Conservation (phyloP, 2,888 invertebrate genomes). For the Apamea anceps region DNA sequence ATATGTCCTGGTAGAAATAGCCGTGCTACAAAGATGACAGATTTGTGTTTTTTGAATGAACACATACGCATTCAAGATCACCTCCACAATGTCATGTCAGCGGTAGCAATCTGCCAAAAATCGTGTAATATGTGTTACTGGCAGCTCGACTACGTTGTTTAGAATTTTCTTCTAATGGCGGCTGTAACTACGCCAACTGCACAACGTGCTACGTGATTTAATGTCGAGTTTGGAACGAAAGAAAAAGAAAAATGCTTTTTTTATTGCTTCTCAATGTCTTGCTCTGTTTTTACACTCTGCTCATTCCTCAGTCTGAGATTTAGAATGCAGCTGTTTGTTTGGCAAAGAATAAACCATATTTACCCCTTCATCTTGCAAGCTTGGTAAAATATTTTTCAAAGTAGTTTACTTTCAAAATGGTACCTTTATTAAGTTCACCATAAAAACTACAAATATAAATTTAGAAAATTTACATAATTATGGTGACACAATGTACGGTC, state of each 20-base stretch:
- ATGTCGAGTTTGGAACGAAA: not conserved
- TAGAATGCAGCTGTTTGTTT: not conserved
- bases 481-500: no score
- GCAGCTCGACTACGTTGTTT: conserved; percentile 18
- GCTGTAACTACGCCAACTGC: conserved; percentile 8
- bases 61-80: conserved; percentile 37
- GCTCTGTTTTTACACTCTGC: not conserved
- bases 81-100: conserved; percentile 51
- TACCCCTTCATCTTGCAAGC: not conserved
- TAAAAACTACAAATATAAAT: no score
- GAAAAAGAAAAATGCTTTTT: not conserved
- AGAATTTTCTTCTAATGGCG: conserved; percentile 27
- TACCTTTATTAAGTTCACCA: no score
- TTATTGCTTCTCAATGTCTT: not conserved
- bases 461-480: no score
- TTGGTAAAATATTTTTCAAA: not conserved
- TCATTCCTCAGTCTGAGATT: not conserved
- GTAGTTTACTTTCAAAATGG: no score
- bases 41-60: conserved; percentile 57
- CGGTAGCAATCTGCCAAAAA: conserved; percentile 56
- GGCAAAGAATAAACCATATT: not conserved
- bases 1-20: conserved; percentile 32
- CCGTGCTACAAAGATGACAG: conserved; percentile 28
- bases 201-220: conserved; percentile 2
- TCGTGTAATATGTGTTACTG: conserved; percentile 36